Conservation (phyloP, 2,797 vertebrate genomes). For the Schizopygopsis malacanthus region DNA sequence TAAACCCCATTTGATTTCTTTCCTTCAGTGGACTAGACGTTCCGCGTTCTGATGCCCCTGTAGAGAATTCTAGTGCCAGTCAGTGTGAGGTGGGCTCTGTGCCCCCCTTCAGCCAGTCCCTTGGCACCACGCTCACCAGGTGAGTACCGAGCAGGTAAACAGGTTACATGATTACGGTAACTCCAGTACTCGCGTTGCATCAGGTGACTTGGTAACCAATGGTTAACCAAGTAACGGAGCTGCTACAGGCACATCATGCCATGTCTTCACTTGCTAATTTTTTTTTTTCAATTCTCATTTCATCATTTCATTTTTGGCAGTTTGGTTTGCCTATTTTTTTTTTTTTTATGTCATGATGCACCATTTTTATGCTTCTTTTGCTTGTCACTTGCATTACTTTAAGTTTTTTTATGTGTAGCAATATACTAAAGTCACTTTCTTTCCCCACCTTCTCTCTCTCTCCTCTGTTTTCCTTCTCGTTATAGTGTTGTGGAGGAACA, state of each 20-base stretch:
- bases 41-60: slow-evolving; percentile 77
- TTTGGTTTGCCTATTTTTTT: background rate
- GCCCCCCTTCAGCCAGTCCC: slow-evolving; percentile 81
- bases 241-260: slow-evolving; percentile 38
- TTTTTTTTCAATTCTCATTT: slow-evolving; percentile 49
- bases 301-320: slow-evolving; percentile 7
- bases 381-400: background rate
- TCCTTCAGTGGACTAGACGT: slow-evolving; percentile 90
- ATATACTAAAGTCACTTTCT: slow-evolving; percentile 1
- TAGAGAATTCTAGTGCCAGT: slow-evolving; percentile 86
- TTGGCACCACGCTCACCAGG: slow-evolving; percentile 84
- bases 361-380: background rate
- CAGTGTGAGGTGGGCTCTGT: slow-evolving; percentile 82
- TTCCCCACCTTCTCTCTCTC: background rate
- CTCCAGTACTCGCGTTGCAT: slow-evolving; percentile 5
- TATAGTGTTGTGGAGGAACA: slow-evolving; percentile 67
- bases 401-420: background rate
- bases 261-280: slow-evolving; percentile 63
- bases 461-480: background rate
- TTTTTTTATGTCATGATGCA: slow-evolving; percentile 26
- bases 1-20: slow-evolving; percentile 87
- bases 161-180: slow-evolving; percentile 54
- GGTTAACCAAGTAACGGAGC: slow-evolving; percentile 34
- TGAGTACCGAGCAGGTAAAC: slow-evolving; percentile 77
- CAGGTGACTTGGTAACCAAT: slow-evolving; percentile 35